Evolutionary conservation across 2,797 vertebrate genomes (phyloP).

Genomic region (Loris lydekkerianus): DNA sequence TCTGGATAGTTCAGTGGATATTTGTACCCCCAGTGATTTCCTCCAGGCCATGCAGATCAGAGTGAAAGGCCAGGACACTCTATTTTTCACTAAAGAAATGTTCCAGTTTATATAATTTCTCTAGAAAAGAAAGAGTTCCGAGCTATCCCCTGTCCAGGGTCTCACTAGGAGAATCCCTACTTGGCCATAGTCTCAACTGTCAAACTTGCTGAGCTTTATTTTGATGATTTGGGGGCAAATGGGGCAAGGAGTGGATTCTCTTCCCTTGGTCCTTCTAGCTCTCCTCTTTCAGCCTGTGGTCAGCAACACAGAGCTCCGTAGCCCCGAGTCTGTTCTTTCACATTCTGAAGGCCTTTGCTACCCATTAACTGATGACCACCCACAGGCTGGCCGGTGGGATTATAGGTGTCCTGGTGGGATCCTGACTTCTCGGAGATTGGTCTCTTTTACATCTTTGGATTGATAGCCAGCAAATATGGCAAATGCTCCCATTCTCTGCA

Average conservation of each 20-base stretch:
- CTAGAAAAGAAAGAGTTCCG: slow-evolving; percentile 3
- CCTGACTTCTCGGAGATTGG: neutral
- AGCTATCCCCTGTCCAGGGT: neutral
- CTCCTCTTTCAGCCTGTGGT: neutral
- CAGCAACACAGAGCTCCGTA: neutral
- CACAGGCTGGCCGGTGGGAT: neutral
- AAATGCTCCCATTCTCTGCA: neutral
- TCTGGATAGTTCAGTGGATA: neutral
- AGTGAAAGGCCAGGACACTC: neutral
- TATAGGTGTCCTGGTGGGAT: neutral
- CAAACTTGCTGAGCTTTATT: neutral
- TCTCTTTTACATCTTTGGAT: neutral
- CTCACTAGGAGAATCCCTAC: neutral
- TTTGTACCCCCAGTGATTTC: neutral
- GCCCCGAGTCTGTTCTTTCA: neutral
- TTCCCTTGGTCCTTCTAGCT: neutral
- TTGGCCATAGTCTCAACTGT: neutral
- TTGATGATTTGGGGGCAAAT: neutral
- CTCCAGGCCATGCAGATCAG: neutral
- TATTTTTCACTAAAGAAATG: neutral
- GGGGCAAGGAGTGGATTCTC: neutral
- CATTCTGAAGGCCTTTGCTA: neutral
- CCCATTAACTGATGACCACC: neutral
- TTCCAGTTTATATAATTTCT: slow-evolving; percentile 17
- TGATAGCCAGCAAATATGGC: neutral